Conservation (phyloP, 2,888 invertebrate species). For the Euplagia quadripunctaria region DNA sequence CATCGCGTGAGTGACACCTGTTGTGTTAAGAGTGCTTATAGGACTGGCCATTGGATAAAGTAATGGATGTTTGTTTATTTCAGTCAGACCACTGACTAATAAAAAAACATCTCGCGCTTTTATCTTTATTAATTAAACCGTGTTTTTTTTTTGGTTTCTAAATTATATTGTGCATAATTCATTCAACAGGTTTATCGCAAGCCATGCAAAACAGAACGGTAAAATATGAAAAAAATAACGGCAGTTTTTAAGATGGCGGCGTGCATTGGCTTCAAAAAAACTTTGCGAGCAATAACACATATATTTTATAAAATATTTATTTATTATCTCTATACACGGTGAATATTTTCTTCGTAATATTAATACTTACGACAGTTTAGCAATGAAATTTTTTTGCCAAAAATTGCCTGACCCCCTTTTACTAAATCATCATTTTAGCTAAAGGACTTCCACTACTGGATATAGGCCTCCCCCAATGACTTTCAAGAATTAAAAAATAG, state of each 20-base stretch:
- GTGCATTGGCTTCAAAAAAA: neutral
- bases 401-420: too few species aligned
- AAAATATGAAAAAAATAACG: constrained; percentile 9
- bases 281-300: neutral
- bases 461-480: too few species aligned
- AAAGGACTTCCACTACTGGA: too few species aligned
- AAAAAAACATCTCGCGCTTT: neutral
- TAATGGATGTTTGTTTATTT: neutral
- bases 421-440: too few species aligned
- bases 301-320: constrained; percentile 19
- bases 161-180: neutral
- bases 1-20: neutral
- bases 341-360: constrained; percentile 26
- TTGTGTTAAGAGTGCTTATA: too few species aligned
- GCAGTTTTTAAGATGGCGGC: neutral
- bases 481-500: too few species aligned
- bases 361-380: constrained; percentile 22
- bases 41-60: neutral
- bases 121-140: neutral
- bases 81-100: neutral
- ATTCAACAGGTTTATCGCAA: constrained; percentile 1
- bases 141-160: neutral
- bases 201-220: constrained; percentile 11
- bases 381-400: neutral
- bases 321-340: constrained; percentile 31